Base-by-base conservation (phyloP, 2,888 invertebrate species). In the Cataglyphis cursor region DNA sequence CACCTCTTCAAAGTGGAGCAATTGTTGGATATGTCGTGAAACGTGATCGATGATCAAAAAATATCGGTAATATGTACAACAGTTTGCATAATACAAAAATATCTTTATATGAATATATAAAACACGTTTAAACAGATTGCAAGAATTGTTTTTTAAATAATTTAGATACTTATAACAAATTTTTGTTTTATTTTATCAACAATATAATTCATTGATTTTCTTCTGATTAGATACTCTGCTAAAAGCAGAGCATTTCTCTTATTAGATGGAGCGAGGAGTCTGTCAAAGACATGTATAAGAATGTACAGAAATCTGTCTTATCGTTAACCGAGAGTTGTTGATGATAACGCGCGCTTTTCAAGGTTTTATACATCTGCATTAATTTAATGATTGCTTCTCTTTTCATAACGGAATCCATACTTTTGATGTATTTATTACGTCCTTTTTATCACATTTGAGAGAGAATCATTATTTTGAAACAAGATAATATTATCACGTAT, bases 231-330 rank as follows among this genome's bases (percentile, higher is more conserved):
- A 2, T 57, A 2, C 0, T 28, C 9, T 51, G 12, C 28, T 65
- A n/a, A 72, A 64, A 70, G 54, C 75, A 41, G 24, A 28, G 24
- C 24, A 31, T 48, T 9, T 6, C 15, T 3, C 6, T 28, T 59
- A 65, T 15, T 48, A 89, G 89, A 87, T 89, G 89, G 86, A 61
- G 89, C 31, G 44, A 80, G 64, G 6, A 76, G 68, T 48, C 48
- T 12, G 15, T 57, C 3, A 76, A 72, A 64, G 12, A 61, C 24
- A 6, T 18, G 10, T 6, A 8, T 9, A 9, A 31, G 9, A 31
- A 3, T 31, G 62, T 66, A 44, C 12, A 87, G 89, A 66, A 81
- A 84, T 76, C 82, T 82, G 4, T 66, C 28, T 88, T 89, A 88
- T 74, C 88, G 31, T 35, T 83, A n/a, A 74, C 10, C 28, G 59